Base-by-base conservation (phyloP, 2,797 vertebrate genomes). In the Phalloptychus januarius region DNA sequence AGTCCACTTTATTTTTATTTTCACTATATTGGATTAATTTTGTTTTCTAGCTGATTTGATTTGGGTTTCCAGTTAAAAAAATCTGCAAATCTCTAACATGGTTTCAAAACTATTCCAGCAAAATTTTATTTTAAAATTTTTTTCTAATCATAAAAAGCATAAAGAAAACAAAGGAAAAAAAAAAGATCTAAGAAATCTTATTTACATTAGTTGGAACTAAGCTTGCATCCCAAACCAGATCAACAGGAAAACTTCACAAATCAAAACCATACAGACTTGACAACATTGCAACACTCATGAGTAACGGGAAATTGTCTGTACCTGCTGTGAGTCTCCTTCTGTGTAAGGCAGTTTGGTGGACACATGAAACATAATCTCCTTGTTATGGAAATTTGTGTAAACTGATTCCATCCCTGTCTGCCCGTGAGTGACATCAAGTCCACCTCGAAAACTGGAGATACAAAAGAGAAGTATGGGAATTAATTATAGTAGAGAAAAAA, bases 361-460 rank as follows among this genome's bases (percentile, higher is more conserved):
- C 86, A 99, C 97, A 3, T 99, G 98, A 93, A 99, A 98, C 98
- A 99, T 99, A 89, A 99, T 97, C 94, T 99, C 98, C 92, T 98
- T 98, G 94, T 95, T 97, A 58, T 97, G 97, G 92, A 99, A 99
- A 94, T 94, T 97, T 86, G 96, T 97, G 91, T 98, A 99, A 85
- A 97, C 75, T 0, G 98, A 99, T 86, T 99, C 97, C 0, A 91
- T 96, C 83, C 98, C 98, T 0, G 98, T 99, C 93, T 99, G 98
- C 6, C 98, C 98, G 0, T 98, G 98, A 72, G 97, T 95, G 87
- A 99, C 97, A 0, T 99, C 98, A 85, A 99, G 94, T 12, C 98
- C 98, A 0, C 98, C 98, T 25, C 97, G 97, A 83, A 99, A 99
- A 82, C 98, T 99, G 92, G 0, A 80, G 72, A 65, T 74, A 11